Evolutionary conservation across 2,113 vertebrate species (phyloP).

Genomic region (Boulengeromyrus knoepffleri): DNA sequence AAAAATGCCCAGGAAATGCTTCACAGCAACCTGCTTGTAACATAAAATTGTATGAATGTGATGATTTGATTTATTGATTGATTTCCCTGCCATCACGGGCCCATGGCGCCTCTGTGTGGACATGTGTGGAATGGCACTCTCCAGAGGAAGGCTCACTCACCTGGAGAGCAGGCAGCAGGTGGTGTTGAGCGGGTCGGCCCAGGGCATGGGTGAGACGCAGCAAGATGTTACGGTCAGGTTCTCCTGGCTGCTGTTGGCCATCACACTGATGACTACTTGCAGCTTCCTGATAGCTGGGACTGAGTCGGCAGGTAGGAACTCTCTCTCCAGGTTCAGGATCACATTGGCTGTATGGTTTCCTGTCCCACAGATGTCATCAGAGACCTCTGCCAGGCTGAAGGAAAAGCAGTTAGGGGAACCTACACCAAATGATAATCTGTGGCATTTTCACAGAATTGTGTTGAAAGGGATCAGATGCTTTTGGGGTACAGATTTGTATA

Average conservation of each 20-base stretch:
- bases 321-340: constrained; percentile 44
- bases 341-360: constrained; percentile 63
- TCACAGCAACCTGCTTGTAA: not conserved
- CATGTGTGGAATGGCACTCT: not conserved
- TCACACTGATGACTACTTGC: constrained; percentile 50
- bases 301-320: constrained; percentile 28
- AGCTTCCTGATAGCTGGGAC: constrained; percentile 36
- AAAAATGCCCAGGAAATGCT: not conserved
- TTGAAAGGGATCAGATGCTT: not conserved
- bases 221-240: constrained; percentile 54
- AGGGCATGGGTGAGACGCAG: constrained; percentile 48
- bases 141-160: constrained; percentile 30
- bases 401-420: not conserved
- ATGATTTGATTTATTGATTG: not conserved
- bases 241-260: constrained; percentile 53
- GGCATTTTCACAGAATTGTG: not conserved
- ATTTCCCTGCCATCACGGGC: not conserved
- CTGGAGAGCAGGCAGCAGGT: constrained; percentile 60
- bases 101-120: not conserved
- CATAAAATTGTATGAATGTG: not conserved
- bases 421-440: not conserved
- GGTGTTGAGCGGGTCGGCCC: constrained; percentile 32
- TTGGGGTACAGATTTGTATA: not conserved
- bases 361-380: constrained; percentile 54
- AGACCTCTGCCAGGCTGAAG: constrained; percentile 50